These are phyloP conservation scores for Sebastes steindachneri DNA, from an alignment of 2,797 vertebrate species.

Conservation along the genomic window DNA sequence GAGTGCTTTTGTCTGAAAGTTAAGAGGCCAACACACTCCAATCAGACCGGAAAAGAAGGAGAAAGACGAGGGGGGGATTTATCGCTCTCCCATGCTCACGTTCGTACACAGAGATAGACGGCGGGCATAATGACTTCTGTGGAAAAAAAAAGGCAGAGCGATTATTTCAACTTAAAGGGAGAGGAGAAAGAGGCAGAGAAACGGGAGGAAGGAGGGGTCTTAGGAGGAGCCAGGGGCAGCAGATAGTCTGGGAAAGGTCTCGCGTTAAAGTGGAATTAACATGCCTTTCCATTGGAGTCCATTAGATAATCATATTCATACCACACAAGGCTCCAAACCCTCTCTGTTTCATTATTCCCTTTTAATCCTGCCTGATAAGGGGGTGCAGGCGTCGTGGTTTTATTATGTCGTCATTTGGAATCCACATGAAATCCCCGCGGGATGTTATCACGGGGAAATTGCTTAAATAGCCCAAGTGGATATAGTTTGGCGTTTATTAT, in stretches of 20 bases:
- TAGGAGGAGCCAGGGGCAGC: slow-evolving; percentile 79
- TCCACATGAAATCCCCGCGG: slow-evolving; percentile 79
- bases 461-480: slow-evolving; percentile 85
- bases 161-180: slow-evolving; percentile 78
- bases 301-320: slow-evolving; percentile 88
- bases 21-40: slow-evolving; percentile 69
- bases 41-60: slow-evolving; percentile 57
- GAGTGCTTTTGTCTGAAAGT: slow-evolving; percentile 79
- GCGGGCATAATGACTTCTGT: slow-evolving; percentile 79
- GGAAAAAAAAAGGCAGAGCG: slow-evolving; percentile 55
- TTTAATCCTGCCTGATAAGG: slow-evolving; percentile 86
- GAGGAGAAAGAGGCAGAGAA: slow-evolving; percentile 42
- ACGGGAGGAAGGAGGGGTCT: slow-evolving; percentile 43
- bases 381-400: slow-evolving; percentile 74
- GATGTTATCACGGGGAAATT: slow-evolving; percentile 82
- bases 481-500: slow-evolving; percentile 85
- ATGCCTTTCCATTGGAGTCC: slow-evolving; percentile 81
- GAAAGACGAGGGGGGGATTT: slow-evolving; percentile 69
- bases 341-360: slow-evolving; percentile 82
- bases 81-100: slow-evolving; percentile 71
- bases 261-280: slow-evolving; percentile 82
- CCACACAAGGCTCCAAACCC: slow-evolving; percentile 86
- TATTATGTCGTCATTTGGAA: slow-evolving; percentile 86
- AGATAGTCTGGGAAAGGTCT: slow-evolving; percentile 86
- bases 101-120: slow-evolving; percentile 76